Evolutionary conservation across 2,797 vertebrate species (phyloP).

Genomic region (Phataginus tetradactyla): DNA sequence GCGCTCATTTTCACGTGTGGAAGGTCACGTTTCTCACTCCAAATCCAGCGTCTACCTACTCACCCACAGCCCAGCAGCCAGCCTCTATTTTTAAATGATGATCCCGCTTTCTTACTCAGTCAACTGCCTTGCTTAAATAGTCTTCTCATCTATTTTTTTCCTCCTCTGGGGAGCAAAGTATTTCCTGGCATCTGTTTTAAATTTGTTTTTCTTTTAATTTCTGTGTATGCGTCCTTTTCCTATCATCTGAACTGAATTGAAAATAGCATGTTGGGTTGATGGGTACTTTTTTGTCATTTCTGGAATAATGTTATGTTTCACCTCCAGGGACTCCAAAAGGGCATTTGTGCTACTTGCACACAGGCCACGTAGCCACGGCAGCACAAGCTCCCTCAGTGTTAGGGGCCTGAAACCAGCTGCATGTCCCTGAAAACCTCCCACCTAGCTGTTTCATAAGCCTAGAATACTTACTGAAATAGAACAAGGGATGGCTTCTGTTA

Average conservation of each 20-base stretch:
- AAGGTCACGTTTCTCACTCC: slow-evolving; percentile 67
- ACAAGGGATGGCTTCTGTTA: background rate
- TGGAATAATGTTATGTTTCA: slow-evolving; percentile 68
- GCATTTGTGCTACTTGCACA: background rate
- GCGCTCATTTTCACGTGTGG: slow-evolving; percentile 39
- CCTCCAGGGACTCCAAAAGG: slow-evolving; percentile 26
- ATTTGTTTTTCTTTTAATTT: slow-evolving; percentile 84
- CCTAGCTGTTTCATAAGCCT: background rate
- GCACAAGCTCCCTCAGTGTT: slow-evolving; percentile 10
- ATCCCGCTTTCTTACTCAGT: slow-evolving; percentile 59
- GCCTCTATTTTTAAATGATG: slow-evolving; percentile 51
- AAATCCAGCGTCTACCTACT: slow-evolving; percentile 40
- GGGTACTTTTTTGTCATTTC: slow-evolving; percentile 55
- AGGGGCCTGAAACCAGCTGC: slow-evolving; percentile 37
- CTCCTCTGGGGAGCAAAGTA: slow-evolving; percentile 71
- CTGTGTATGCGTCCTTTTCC: slow-evolving; percentile 51
- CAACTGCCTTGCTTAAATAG: slow-evolving; percentile 62
- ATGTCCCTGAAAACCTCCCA: background rate
- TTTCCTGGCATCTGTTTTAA: slow-evolving; percentile 85
- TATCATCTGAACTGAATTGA: slow-evolving; percentile 69
- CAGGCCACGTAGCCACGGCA: background rate
- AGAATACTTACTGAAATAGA: background rate
- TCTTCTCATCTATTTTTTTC: slow-evolving; percentile 67
- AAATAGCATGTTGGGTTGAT: slow-evolving; percentile 65
- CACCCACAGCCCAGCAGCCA: background rate